phyloP scores from a whole-genome alignment of 2,888 invertebrate genomes.

The Clitarchus hookeri region DNA sequence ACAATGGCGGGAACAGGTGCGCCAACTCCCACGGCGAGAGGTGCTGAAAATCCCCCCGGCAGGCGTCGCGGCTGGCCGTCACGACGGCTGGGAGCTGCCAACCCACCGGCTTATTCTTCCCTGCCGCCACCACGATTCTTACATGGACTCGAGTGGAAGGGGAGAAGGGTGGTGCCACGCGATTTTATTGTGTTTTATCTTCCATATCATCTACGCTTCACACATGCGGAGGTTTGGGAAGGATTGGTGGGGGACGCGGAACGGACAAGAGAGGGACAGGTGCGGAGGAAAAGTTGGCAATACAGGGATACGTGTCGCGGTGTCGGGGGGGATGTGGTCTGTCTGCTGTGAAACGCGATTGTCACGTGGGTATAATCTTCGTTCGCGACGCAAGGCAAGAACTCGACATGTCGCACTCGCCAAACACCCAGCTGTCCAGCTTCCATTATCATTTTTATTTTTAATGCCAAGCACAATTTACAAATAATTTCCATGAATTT shows the following conservation, averaged over 20 bases:
- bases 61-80: neutral
- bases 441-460: no score
- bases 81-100: slow-evolving; percentile 17
- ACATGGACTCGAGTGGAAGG: neutral
- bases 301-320: neutral
- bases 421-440: neutral
- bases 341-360: slow-evolving; percentile 26
- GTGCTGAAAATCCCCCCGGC: slow-evolving; percentile 9
- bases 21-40: slow-evolving; percentile 19
- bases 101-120: slow-evolving; percentile 24
- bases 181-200: slow-evolving; percentile 24
- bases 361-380: neutral
- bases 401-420: neutral
- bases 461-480: no score
- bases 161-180: slow-evolving; percentile 26
- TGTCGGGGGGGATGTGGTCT: neutral
- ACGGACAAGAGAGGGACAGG: neutral
- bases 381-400: neutral
- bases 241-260: neutral
- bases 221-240: neutral
- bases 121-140: neutral
- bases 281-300: slow-evolving; percentile 17
- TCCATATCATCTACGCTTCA: slow-evolving; percentile 26
- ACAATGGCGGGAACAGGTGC: slow-evolving; percentile 16
- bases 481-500: no score